Base-by-base conservation (phyloP, 2,797 vertebrate genomes). In the Pagetopsis macropterus region DNA sequence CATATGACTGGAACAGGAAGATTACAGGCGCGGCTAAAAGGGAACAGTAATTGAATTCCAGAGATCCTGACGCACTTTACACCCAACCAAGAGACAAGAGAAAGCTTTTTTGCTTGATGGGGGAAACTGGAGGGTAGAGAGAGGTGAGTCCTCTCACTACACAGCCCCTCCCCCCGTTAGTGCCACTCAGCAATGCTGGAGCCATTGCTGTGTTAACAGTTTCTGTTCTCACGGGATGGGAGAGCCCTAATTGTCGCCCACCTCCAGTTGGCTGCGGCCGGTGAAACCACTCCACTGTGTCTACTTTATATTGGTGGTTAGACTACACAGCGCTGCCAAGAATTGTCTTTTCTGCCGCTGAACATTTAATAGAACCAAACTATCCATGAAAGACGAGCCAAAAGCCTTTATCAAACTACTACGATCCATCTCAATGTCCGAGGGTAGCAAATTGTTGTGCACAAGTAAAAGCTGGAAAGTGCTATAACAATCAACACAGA, bases 11-110 rank as follows among this genome's bases (percentile, higher is more conserved):
- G 88, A 87, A 89, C 83, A 85, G 86, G 85, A 83, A 89, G 89
- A 92, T 93, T 91, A 89, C 89, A 88, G 91, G 90, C 89, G 74
- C 81, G 57, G 84, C 91, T 93, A 92, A 93, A 92, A 93, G 84
- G 84, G 90, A 94, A 86, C 89, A 84, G 88, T 94, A 94, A 94
- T 94, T 92, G 91, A 94, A 94, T 94, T 94, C 89, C 84, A 84
- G 91, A 86, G 88, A 91, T 93, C 90, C 89, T 89, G 91, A 92
- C 86, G 90, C 87, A 92, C 86, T 92, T 94, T 93, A 91, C 89
- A 90, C 88, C 79, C 83, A 87, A 90, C 90, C 86, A 70, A 84
- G 88, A 93, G 90, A 94, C 93, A 94, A 92, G 92, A 93, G 90
- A 93, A 94, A 94, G 91, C 91, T 94, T 94, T 92, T 92, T 87